phyloP scores from a whole-genome alignment of 2,888 invertebrate species.

The Synanthedon tipuliformis region DNA sequence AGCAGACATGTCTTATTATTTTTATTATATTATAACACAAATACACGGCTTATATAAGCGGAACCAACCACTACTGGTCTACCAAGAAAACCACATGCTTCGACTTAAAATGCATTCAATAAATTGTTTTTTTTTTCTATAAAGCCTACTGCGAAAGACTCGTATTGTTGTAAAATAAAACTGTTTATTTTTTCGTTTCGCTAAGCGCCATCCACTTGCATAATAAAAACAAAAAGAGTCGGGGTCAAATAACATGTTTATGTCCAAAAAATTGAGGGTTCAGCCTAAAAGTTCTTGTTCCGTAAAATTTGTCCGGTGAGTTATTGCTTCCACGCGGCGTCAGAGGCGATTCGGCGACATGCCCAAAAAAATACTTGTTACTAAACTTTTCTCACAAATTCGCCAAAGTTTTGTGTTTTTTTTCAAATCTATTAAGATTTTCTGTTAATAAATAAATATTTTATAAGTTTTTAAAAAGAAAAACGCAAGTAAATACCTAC shows the following conservation, averaged over 20 bases:
- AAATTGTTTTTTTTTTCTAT: neutral
- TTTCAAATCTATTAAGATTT: neutral
- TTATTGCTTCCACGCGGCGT: slow-evolving; percentile 35
- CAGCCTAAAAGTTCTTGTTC: neutral
- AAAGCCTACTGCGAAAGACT: no score
- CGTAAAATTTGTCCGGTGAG: slow-evolving; percentile 16
- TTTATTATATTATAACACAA: no score
- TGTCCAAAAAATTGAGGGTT: neutral
- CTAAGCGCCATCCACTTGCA: neutral
- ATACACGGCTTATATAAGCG: no score
- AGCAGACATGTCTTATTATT: no score
- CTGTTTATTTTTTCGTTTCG: neutral
- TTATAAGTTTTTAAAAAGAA: no score
- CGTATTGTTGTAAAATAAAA: neutral
- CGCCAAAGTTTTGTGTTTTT: neutral
- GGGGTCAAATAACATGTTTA: neutral
- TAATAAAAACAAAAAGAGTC: neutral
- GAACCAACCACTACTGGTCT: neutral
- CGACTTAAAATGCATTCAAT: neutral
- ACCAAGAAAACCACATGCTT: neutral
- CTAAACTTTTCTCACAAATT: neutral
- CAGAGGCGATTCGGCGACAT: slow-evolving; percentile 31
- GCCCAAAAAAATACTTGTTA: slow-evolving; percentile 13
- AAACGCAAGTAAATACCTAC: no score
- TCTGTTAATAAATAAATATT: neutral